Evolutionary conservation across 1,140 invertebrate species (phyloP).

Genomic region (Drosophila neocordata): DNA sequence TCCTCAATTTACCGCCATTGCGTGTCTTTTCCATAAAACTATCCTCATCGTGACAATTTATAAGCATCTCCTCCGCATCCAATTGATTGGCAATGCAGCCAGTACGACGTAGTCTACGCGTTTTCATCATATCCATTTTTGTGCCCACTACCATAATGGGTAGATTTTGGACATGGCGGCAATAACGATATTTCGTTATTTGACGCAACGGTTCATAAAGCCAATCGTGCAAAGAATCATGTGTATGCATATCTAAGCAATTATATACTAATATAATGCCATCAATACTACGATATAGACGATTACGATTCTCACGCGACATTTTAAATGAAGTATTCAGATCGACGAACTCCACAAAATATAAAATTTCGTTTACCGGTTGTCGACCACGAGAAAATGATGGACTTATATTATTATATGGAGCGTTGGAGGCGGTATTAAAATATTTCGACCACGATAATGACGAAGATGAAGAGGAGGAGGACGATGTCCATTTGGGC

Average conservation of each 20-base stretch:
- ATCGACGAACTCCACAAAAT: conserved; percentile 65
- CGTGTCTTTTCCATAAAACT: conserved; percentile 33
- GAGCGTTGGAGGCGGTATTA: neutral
- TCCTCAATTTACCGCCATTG: conserved; percentile 42
- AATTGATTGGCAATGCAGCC: conserved; percentile 50
- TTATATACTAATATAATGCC: conserved; percentile 61
- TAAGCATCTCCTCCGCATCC: conserved; percentile 48
- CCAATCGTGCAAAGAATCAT: conserved; percentile 59
- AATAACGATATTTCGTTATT: conserved; percentile 46
- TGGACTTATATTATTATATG: neutral
- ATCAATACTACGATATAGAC: conserved; percentile 49
- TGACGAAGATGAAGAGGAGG: conserved; percentile 13
- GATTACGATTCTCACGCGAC: conserved; percentile 25
- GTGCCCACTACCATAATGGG: conserved; percentile 65
- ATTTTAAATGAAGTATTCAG: conserved; percentile 36
- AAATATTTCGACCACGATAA: neutral
- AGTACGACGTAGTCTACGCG: conserved; percentile 18
- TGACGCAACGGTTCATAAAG: conserved; percentile 48
- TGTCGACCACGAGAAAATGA: neutral
- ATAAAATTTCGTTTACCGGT: conserved; percentile 27
- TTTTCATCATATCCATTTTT: conserved; percentile 39
- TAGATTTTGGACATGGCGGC: conserved; percentile 38
- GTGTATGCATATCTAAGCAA: conserved; percentile 43
- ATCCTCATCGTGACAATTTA: conserved; percentile 44
- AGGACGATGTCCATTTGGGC: conserved; percentile 51